A percentile compares a stretch with the other conserved stretches of the same genome.
phyloP scores from a whole-genome alignment of 2,888 invertebrate genomes.

The Noctua pronuba region DNA sequence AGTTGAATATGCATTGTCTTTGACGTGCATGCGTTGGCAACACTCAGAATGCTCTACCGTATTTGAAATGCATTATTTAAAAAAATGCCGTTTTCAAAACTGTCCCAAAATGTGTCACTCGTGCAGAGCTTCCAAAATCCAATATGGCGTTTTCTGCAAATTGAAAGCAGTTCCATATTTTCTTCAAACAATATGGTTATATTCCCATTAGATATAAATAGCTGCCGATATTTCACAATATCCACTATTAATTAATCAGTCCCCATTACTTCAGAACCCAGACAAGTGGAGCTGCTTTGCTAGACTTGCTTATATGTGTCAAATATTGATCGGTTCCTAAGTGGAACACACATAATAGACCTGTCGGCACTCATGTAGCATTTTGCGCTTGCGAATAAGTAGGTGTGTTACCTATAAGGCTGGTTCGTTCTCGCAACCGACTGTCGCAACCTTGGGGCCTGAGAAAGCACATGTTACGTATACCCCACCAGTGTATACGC shows the following conservation, averaged over 20 bases:
- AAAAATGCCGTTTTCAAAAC: neutral
- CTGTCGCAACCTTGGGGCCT: constrained; percentile 78
- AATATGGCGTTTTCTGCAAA: neutral
- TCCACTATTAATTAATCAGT: constrained; percentile 1
- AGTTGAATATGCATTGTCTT: constrained; percentile 52
- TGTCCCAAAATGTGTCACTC: neutral
- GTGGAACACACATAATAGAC: constrained; percentile 59
- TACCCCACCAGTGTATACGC: constrained; percentile 65
- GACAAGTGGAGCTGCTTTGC: constrained; percentile 13
- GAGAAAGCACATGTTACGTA: constrained; percentile 80
- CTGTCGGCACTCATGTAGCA: constrained; percentile 51
- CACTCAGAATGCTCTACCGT: neutral
- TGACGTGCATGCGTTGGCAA: constrained; percentile 25
- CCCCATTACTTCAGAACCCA: neutral
- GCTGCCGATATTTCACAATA: neutral
- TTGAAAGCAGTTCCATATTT: neutral
- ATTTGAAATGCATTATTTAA: neutral
- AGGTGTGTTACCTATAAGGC: constrained; percentile 78
- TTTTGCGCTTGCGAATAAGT: constrained; percentile 67
- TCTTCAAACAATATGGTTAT: neutral
- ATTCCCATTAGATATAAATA: neutral
- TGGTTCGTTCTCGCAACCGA: constrained; percentile 77
- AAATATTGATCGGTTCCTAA: constrained; percentile 61
- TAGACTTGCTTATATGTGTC: constrained; percentile 46
- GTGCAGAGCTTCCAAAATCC: neutral